These are phyloP conservation scores for Pasiphila rectangulata DNA, from an alignment of 2,888 invertebrate genomes.

Conservation along the genomic window DNA sequence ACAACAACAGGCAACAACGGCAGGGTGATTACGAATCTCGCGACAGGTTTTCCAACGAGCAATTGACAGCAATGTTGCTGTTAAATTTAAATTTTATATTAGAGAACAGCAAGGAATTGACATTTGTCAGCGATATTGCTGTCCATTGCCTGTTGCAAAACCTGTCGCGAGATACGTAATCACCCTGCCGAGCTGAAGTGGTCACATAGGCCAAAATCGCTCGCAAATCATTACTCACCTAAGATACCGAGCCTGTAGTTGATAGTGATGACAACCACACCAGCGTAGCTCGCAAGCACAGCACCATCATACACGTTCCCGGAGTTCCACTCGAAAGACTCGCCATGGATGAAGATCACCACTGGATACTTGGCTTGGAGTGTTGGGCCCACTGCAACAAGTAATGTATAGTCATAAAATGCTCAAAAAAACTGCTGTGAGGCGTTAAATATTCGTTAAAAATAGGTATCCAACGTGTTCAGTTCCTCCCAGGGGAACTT, in stretches of 20 bases:
- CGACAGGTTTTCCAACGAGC: too few relatives aligned
- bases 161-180: too few relatives aligned
- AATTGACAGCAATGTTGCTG: background rate
- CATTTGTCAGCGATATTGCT: too few relatives aligned
- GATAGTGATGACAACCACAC: slow-evolving; percentile 96
- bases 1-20: too few relatives aligned
- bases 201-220: background rate
- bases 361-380: slow-evolving; percentile 86
- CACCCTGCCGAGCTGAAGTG: background rate
- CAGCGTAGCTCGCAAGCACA: slow-evolving; percentile 94
- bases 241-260: slow-evolving; percentile 97
- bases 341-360: slow-evolving; percentile 95
- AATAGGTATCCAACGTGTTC: too few relatives aligned
- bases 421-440: too few relatives aligned
- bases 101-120: background rate
- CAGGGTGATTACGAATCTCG: too few relatives aligned
- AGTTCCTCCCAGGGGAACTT: too few relatives aligned
- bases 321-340: slow-evolving; percentile 97
- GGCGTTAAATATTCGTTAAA: too few relatives aligned
- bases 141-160: too few relatives aligned
- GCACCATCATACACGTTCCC: slow-evolving; percentile 98
- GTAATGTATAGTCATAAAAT: too few relatives aligned
- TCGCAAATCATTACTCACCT: slow-evolving; percentile 68
- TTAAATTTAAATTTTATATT: background rate
- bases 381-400: slow-evolving; percentile 81